Conservation (phyloP, 2,113 vertebrate species). For the Aspidoscelis tigris region DNA sequence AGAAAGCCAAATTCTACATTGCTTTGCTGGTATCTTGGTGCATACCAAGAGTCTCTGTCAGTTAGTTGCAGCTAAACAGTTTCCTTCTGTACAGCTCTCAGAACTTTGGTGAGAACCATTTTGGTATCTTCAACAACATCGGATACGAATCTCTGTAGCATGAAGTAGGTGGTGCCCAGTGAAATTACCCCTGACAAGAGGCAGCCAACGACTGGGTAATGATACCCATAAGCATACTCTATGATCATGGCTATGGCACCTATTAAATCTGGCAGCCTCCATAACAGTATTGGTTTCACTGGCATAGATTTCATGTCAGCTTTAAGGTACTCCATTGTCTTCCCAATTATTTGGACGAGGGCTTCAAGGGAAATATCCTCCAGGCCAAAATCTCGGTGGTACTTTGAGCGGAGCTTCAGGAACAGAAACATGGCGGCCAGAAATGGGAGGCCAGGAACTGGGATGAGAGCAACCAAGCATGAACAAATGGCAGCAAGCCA, state of each 20-base stretch:
- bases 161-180: not conserved
- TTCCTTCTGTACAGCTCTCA: not conserved
- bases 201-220: not conserved
- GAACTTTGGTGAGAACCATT: not conserved
- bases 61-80: not conserved
- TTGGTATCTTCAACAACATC: not conserved
- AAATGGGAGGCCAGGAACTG: not conserved
- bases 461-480: not conserved
- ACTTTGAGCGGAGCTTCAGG: not conserved
- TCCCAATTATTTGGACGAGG: not conserved
- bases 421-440: not conserved
- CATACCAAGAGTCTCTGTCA: no score
- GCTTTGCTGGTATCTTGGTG: no score
- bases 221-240: not conserved
- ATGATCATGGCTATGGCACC: not conserved
- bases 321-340: not conserved
- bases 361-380: not conserved
- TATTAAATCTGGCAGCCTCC: not conserved
- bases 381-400: not conserved
- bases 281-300: not conserved
- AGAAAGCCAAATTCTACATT: no score
- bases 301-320: not conserved
- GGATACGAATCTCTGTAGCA: not conserved
- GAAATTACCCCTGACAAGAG: not conserved
- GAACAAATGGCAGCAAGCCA: not conserved